phyloP scores from a whole-genome alignment of 92 coral and sea anemone genomes.

The Nematostella vectensis region DNA sequence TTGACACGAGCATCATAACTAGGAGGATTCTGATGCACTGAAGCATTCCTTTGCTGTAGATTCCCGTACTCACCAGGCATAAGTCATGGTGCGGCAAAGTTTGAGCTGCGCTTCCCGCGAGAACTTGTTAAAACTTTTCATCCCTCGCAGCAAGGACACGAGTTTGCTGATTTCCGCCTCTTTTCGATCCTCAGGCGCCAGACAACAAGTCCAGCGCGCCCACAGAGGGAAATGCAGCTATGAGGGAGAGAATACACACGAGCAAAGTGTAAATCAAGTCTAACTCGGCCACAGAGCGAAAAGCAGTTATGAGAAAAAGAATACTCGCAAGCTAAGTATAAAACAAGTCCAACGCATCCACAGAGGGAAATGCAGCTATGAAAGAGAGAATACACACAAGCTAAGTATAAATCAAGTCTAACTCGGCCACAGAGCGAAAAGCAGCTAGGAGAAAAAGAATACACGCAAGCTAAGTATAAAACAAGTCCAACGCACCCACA shows the following conservation, averaged over 20 bases:
- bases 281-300: too few species aligned
- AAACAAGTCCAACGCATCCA: conserved; percentile 81
- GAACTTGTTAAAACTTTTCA: conserved; percentile 70
- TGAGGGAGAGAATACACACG: background rate
- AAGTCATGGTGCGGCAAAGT: conserved; percentile 69
- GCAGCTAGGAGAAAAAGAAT: too few species aligned
- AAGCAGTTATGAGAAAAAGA: too few species aligned
- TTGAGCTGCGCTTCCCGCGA: conserved; percentile 66
- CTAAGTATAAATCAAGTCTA: background rate
- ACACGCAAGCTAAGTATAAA: too few species aligned
- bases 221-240: conserved; percentile 76
- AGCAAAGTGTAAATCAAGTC: background rate
- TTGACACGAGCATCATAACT: too few species aligned
- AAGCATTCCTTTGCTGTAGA: too few species aligned
- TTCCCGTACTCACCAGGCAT: conserved; percentile 63
- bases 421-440: too few species aligned
- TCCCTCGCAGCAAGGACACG: conserved; percentile 60
- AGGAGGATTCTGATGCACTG: too few species aligned
- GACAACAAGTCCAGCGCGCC: conserved; percentile 74
- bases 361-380: conserved; percentile 67
- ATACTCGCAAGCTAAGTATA: too few species aligned
- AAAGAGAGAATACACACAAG: background rate
- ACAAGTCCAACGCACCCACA: conserved; percentile 80
- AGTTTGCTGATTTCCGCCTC: conserved; percentile 71
- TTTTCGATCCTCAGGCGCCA: conserved; percentile 49